A percentile compares a stretch with the other conserved stretches of the same genome.
Evolutionary conservation across 2,797 vertebrate species (phyloP).

Genomic region (Loris lydekkerianus): DNA sequence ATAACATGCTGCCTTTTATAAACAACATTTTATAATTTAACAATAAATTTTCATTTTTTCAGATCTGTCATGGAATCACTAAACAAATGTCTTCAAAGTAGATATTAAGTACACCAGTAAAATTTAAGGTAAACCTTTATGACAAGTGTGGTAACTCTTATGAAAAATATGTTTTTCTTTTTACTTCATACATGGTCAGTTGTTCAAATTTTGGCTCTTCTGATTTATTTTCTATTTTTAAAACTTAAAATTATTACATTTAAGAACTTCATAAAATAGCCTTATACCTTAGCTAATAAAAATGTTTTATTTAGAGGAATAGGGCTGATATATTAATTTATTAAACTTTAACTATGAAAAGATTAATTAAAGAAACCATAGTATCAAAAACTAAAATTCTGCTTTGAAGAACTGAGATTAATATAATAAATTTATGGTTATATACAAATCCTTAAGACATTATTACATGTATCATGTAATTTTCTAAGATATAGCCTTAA

Average conservation of each 20-base stretch:
- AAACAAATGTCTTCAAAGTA: conserved; percentile 54
- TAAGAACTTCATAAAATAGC: conserved; percentile 8
- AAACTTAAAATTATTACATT: conserved; percentile 46
- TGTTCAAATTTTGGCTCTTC: conserved; percentile 10
- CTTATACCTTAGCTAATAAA: conserved; percentile 20
- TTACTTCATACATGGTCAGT: background rate
- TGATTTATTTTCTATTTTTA: conserved; percentile 56
- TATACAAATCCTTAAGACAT: conserved; percentile 45
- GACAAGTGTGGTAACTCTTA: background rate
- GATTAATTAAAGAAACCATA: conserved; percentile 43
- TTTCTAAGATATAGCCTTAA: conserved; percentile 57
- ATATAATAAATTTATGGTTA: conserved; percentile 67
- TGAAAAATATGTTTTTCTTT: background rate
- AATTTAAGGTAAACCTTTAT: conserved; percentile 19
- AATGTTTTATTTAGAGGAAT: conserved; percentile 56
- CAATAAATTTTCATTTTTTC: background rate
- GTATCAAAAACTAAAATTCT: conserved; percentile 59
- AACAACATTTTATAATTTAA: conserved; percentile 64
- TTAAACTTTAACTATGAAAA: conserved; percentile 69
- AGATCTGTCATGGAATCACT: background rate
- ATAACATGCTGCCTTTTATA: background rate
- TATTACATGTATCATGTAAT: conserved; percentile 66
- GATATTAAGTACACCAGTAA: conserved; percentile 29
- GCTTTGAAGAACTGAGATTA: conserved; percentile 61
- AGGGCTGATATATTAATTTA: conserved; percentile 18